Conservation (phyloP, 2,888 invertebrate genomes). For the Oligia strigilis region DNA sequence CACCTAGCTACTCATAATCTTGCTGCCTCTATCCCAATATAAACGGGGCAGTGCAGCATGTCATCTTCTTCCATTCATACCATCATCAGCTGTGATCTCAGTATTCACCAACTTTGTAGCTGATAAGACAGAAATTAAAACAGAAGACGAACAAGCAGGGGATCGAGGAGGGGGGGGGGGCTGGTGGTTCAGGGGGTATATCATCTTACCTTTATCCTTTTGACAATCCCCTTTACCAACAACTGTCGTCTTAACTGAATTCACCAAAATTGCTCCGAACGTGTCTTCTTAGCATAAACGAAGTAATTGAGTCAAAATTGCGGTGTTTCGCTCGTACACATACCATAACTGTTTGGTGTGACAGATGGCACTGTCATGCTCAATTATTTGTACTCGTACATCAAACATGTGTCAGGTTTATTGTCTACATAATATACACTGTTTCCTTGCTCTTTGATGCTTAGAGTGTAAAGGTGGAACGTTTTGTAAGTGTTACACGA, state of each 20-base stretch:
- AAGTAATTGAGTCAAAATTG: constrained; percentile 26
- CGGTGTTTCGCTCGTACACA: constrained; percentile 12
- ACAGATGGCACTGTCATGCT: constrained; percentile 46
- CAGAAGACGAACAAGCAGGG: too few species aligned
- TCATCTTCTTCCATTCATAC: background rate
- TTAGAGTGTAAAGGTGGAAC: background rate
- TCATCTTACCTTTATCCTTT: background rate
- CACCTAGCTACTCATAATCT: background rate
- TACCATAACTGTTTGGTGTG: constrained; percentile 28
- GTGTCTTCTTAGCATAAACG: background rate
- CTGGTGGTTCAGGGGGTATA: too few species aligned
- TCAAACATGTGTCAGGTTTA: constrained; percentile 35
- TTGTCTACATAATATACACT: background rate
- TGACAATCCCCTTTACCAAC: too few species aligned
- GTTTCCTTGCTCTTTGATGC: constrained; percentile 49
- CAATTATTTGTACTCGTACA: constrained; percentile 55
- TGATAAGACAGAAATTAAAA: too few species aligned
- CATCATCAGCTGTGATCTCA: background rate
- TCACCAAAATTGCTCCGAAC: background rate
- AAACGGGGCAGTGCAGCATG: background rate
- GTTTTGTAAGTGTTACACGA: background rate
- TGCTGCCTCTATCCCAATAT: background rate
- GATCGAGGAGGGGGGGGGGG: too few species aligned
- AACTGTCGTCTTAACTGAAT: background rate
- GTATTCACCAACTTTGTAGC: background rate